These are phyloP conservation scores for Muschampia staudingeri DNA, from an alignment of 2,888 invertebrate genomes.

Conservation along the genomic window DNA sequence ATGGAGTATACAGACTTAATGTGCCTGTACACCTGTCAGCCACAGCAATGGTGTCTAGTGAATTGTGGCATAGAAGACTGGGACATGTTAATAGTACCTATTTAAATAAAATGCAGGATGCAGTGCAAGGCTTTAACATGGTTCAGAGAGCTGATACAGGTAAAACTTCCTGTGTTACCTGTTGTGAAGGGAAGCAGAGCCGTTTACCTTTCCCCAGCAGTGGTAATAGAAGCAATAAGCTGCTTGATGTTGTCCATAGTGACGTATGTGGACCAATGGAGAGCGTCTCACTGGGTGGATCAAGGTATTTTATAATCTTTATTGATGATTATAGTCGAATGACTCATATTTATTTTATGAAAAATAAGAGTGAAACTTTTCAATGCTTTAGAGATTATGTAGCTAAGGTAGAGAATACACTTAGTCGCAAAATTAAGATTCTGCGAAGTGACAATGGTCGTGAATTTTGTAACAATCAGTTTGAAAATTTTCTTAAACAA, in stretches of 20 bases:
- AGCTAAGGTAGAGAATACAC: neutral
- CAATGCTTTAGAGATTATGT: neutral
- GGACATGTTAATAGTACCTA: neutral
- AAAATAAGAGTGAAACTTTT: neutral
- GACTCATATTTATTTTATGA: neutral
- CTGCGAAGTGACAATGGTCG: neutral
- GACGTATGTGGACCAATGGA: conserved; percentile 3
- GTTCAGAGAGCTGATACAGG: neutral
- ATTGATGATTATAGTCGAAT: neutral
- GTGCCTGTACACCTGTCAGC: neutral
- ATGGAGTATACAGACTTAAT: neutral
- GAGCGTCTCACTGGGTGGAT: neutral
- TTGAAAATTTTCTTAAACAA: neutral
- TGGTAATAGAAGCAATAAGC: neutral
- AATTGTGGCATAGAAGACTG: neutral
- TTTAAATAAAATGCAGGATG: neutral
- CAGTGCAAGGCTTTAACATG: conserved; percentile 5
- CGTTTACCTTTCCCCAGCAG: neutral
- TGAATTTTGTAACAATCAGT: neutral
- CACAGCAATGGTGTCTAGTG: neutral
- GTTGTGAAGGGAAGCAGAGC: neutral
- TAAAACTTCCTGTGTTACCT: neutral
- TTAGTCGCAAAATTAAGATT: neutral
- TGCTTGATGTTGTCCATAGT: neutral
- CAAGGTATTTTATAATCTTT: neutral